Conservation (phyloP, 2,888 invertebrate genomes). For the Empis livida region DNA sequence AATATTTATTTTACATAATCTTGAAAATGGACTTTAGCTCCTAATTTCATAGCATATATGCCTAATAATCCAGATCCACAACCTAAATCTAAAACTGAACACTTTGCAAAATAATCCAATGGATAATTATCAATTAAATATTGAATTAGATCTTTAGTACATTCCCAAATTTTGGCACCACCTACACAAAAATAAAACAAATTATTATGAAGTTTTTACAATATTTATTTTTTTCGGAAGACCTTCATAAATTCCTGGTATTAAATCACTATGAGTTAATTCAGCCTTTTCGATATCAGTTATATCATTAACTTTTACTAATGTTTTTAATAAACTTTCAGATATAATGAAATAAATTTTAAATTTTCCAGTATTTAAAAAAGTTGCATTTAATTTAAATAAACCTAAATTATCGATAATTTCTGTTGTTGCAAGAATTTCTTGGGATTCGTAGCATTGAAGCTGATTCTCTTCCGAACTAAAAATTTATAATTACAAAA, state of each 20-base stretch:
- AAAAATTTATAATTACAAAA: neutral
- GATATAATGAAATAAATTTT: conserved; percentile 21
- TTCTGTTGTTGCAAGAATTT: conserved; percentile 15
- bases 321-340: conserved; percentile 20
- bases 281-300: conserved; percentile 39
- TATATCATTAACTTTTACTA: conserved; percentile 13
- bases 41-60: conserved; percentile 55
- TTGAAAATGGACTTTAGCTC: conserved; percentile 72
- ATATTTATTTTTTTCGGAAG: conserved; percentile 3
- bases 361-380: conserved; percentile 14
- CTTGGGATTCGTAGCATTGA: conserved; percentile 20
- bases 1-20: conserved; percentile 63
- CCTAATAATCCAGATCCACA: conserved; percentile 87
- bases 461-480: conserved; percentile 1
- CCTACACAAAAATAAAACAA: conserved; percentile 41
- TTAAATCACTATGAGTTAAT: conserved; percentile 55
- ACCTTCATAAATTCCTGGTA: conserved; percentile 72
- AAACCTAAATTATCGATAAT: conserved; percentile 21
- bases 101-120: conserved; percentile 34
- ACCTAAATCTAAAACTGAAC: conserved; percentile 71
- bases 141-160: conserved; percentile 65
- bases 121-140: conserved; percentile 42
- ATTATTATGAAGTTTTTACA: neutral
- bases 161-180: conserved; percentile 94
- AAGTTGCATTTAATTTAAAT: conserved; percentile 23